These are phyloP conservation scores for Gallinago jamesoni DNA, from an alignment of 2,113 vertebrate genomes.

Conservation along the genomic window DNA sequence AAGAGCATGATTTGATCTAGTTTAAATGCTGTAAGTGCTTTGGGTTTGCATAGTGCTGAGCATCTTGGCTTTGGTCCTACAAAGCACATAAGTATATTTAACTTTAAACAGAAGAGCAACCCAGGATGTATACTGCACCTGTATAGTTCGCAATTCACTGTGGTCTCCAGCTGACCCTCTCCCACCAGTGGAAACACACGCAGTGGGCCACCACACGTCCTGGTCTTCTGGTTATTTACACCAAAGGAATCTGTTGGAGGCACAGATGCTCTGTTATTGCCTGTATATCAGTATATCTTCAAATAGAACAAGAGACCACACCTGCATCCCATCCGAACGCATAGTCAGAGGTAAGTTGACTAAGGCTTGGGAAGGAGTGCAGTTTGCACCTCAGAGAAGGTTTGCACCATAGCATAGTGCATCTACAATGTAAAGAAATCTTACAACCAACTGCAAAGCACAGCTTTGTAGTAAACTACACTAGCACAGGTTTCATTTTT, in stretches of 20 bases:
- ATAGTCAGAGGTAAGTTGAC: neutral
- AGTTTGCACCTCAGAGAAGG: neutral
- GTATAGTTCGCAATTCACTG: neutral
- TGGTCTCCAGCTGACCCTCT: neutral
- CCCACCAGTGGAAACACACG: neutral
- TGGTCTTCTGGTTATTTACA: neutral
- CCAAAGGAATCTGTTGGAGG: neutral
- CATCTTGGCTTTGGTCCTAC: neutral
- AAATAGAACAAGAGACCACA: neutral
- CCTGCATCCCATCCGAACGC: neutral
- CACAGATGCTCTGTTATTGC: neutral
- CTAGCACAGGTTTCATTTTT: neutral
- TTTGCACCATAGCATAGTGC: neutral
- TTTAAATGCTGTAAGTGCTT: neutral
- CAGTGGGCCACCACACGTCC: neutral
- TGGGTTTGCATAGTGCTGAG: neutral
- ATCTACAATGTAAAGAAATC: neutral
- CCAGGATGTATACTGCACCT: neutral
- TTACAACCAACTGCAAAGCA: neutral
- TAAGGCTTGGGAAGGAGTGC: neutral
- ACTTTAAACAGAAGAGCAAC: neutral
- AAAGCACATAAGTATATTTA: neutral
- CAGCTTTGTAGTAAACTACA: neutral
- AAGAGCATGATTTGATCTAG: neutral
- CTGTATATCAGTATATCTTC: neutral